Conservation (phyloP, 2,113 vertebrate species). For the Bambusicola thoracicus region DNA sequence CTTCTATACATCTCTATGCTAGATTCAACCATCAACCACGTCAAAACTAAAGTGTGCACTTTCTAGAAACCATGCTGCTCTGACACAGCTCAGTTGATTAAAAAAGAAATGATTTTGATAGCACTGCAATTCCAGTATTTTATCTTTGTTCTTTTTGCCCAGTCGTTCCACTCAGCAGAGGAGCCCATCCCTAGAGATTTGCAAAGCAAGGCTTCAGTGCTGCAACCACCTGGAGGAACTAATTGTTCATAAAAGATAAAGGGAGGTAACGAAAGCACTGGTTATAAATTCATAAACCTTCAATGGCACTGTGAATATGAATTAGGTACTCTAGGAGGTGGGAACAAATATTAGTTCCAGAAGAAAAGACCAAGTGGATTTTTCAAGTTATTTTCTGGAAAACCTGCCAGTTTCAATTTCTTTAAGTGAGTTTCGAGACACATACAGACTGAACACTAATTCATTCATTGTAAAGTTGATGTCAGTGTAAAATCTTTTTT, state of each 20-base stretch:
- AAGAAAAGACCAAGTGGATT: neutral
- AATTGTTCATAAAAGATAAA: slow-evolving; percentile 41
- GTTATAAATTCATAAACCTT: neutral
- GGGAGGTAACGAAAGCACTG: neutral
- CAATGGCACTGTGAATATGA: neutral
- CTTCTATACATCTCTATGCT: neutral
- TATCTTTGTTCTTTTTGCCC: neutral
- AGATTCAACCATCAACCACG: neutral
- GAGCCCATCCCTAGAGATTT: neutral
- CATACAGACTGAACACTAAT: neutral
- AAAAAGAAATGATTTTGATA: neutral
- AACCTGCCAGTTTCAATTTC: neutral
- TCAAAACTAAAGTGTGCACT: neutral
- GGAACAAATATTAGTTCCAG: neutral
- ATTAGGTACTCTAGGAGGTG: neutral
- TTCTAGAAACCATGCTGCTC: neutral
- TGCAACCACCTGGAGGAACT: slow-evolving; percentile 36
- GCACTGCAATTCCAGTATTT: neutral
- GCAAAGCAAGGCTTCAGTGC: neutral
- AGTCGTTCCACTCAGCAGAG: neutral
- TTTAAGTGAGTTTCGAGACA: neutral
- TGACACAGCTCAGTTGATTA: neutral
- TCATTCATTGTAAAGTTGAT: neutral
- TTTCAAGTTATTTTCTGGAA: neutral
- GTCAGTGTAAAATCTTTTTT: neutral